phyloP scores from a whole-genome alignment of 2,888 invertebrate genomes.

The Corbicula japonica region DNA sequence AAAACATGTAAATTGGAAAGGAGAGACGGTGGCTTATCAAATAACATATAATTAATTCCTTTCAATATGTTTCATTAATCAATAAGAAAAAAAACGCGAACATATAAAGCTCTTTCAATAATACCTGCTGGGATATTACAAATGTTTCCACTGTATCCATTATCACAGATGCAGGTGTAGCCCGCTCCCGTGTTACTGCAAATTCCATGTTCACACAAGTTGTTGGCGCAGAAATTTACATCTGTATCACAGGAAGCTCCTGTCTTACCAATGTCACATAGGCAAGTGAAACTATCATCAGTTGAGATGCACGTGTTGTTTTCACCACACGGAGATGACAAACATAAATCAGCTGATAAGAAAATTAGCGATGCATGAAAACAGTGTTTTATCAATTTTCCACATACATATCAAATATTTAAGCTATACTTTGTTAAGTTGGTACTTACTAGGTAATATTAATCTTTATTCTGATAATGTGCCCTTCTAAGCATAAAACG shows the following conservation, averaged over 20 bases:
- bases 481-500: background rate
- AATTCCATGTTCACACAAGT: conserved; percentile 8
- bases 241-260: background rate
- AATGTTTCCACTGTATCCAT: background rate
- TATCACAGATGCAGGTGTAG: background rate
- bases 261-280: background rate
- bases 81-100: too few species aligned
- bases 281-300: background rate
- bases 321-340: background rate
- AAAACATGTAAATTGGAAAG: too few species aligned
- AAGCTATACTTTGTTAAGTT: background rate
- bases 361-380: background rate
- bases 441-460: background rate
- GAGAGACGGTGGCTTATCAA: too few species aligned
- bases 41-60: too few species aligned
- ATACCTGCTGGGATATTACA: background rate
- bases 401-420: background rate
- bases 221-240: background rate
- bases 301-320: background rate
- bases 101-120: too few species aligned
- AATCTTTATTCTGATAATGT: background rate
- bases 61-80: too few species aligned
- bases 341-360: conserved; percentile 4
- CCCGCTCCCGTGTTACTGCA: background rate
- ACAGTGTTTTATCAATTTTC: background rate